Base-by-base conservation (phyloP, 2,888 invertebrate species). In the Orthosia incerta region DNA sequence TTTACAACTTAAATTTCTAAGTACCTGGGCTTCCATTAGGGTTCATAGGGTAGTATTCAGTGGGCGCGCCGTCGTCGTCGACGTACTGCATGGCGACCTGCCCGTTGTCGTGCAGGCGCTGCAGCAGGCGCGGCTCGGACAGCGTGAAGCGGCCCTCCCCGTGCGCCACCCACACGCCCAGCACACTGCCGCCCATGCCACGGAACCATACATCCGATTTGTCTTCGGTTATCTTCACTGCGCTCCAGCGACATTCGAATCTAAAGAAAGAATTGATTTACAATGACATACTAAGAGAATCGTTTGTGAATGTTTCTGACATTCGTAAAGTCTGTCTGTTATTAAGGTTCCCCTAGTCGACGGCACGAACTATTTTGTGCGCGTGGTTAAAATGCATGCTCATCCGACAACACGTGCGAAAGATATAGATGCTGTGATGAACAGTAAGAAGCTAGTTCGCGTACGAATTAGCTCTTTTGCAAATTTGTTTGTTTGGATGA, bases 91-190 rank as follows among this genome's bases (percentile, higher is more conserved):
- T 93, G 0, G 99, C 97, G 15, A 98, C 93, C 83, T 98, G 98
- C 45, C 97, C 96, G 74, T 97, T 96, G 0, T 89, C 85, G 65
- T 95, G 95, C 57, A 98, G 84, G 57, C 94, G 92, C 2, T 93
- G 87, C 45, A 97, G 93, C 26, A 97, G 88, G 0, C 81, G 70
- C 0, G 95, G 82, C 53, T 97, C 94, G 18, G 97, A 95, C 86
- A 97, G 97, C 0, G 97, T 96, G 88, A 98, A 98, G 80, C 97
- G 96, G 82, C 99, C 99, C 96, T 99, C 99, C 0, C 99, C 99
- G 92, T 99, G 99, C 4, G 99, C 99, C 3, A 98, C 97, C 99
- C 99, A 99, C 85, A 99, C 98, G 3, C 99, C 99, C n/a, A 99
- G 96, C 2, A 98, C 96, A n/a, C 98, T 97, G 46, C 97, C 98